Percentiles rank a stretch among this genome's conserved stretches.
Conservation (phyloP, 2,113 vertebrate genomes). For the Gymnorhina tibicen region DNA sequence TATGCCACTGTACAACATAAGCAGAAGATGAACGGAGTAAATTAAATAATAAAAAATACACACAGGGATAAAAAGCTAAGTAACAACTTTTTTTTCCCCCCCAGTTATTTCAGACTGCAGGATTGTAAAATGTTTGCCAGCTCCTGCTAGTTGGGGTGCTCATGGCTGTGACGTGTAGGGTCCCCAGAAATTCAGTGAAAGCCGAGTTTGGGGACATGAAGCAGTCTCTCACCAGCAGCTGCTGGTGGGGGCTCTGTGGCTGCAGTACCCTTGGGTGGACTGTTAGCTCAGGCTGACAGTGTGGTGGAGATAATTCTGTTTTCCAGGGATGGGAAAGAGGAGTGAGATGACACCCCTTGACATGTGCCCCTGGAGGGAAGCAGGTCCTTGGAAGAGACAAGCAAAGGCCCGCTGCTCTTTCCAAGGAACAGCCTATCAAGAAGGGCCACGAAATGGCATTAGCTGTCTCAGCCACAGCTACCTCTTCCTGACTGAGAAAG, state of each 20-base stretch:
- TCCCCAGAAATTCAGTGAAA: not conserved
- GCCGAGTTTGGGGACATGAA: not conserved
- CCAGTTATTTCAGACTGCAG: not conserved
- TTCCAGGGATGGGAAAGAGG: not conserved
- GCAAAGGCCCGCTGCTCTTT: not conserved
- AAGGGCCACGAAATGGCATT: not conserved
- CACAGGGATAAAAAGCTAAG: not conserved
- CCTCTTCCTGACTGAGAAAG: not conserved
- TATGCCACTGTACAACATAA: not conserved
- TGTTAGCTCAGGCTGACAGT: not conserved
- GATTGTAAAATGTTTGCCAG: not conserved
- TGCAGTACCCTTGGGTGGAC: not conserved
- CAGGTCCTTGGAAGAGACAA: not conserved
- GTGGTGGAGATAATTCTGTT: not conserved
- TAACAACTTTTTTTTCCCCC: not conserved
- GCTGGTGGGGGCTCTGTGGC: not conserved
- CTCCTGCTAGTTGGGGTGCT: not conserved
- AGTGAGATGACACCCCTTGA: not conserved
- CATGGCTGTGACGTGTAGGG: not conserved
- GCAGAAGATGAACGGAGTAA: not conserved
- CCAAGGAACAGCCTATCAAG: not conserved
- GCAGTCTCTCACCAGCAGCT: not conserved
- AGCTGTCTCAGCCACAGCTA: not conserved
- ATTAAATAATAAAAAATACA: not conserved
- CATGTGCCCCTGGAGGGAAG: rapidly evolving